These are phyloP conservation scores for Parotia lawesii DNA, from an alignment of 2,113 vertebrate genomes.

Conservation along the genomic window DNA sequence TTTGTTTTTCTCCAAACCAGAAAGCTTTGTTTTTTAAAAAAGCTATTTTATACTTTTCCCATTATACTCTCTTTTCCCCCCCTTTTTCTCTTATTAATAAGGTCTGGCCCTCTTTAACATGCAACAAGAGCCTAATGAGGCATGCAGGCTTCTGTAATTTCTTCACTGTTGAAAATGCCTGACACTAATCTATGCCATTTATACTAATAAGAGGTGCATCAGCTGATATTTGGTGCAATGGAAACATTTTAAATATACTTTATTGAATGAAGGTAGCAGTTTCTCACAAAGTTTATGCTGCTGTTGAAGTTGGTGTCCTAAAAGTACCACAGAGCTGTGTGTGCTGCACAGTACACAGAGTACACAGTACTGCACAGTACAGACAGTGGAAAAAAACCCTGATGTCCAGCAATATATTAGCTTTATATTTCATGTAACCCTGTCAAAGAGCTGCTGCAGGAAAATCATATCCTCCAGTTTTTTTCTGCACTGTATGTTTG, in stretches of 20 bases:
- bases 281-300: constrained; percentile 32
- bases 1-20: background rate
- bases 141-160: constrained; percentile 79
- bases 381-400: background rate
- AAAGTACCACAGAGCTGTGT: background rate
- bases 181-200: constrained; percentile 81
- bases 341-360: background rate
- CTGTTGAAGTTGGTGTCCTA: constrained; percentile 11
- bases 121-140: constrained; percentile 78
- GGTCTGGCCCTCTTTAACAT: constrained; percentile 76
- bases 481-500: background rate
- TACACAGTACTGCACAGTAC: background rate
- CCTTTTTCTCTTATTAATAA: constrained; percentile 73
- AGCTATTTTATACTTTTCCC: constrained; percentile 20
- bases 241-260: constrained; percentile 71
- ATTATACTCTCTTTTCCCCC: background rate
- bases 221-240: constrained; percentile 73
- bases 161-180: constrained; percentile 78
- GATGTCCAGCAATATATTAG: background rate
- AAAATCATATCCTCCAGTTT: background rate
- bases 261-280: constrained; percentile 58
- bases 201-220: constrained; percentile 79
- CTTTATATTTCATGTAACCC: constrained; percentile 11
- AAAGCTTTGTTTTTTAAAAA: background rate
- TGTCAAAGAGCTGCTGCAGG: constrained; percentile 1